These are phyloP conservation scores for Paralvinella palmiformis DNA, from an alignment of 1,140 invertebrate genomes.

Conservation along the genomic window DNA sequence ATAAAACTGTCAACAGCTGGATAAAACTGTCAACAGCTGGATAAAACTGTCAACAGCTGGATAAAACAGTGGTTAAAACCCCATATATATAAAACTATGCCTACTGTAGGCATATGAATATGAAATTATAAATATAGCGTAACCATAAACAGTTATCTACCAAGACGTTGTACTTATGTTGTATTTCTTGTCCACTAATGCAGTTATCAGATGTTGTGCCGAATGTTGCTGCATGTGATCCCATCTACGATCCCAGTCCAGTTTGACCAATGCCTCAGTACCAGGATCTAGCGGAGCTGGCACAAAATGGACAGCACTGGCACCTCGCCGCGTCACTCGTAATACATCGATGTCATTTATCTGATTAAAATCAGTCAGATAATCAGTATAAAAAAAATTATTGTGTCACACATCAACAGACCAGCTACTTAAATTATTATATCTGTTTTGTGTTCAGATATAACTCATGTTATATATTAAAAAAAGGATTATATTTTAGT, in stretches of 20 bases:
- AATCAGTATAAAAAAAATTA: background rate
- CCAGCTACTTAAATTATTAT: background rate
- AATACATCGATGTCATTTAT: slow-evolving; percentile 62
- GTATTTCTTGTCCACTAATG: slow-evolving; percentile 65
- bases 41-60: too few species aligned
- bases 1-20: too few species aligned
- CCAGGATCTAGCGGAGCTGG: slow-evolving; percentile 58
- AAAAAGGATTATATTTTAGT: too few species aligned
- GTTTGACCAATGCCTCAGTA: slow-evolving; percentile 55
- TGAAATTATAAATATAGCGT: too few species aligned
- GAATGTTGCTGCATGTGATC: slow-evolving; percentile 90
- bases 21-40: too few species aligned
- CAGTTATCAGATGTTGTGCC: slow-evolving; percentile 77
- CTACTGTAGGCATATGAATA: too few species aligned
- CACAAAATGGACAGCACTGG: slow-evolving; percentile 67
- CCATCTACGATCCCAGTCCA: slow-evolving; percentile 72
- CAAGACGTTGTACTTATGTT: slow-evolving; percentile 67
- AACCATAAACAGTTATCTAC: too few species aligned
- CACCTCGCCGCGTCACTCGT: slow-evolving; percentile 61
- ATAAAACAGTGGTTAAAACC: too few species aligned
- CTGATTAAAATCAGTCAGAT: slow-evolving; percentile 48
- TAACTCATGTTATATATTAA: too few species aligned
- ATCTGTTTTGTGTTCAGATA: background rate
- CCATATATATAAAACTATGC: too few species aligned
- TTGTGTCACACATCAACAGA: too few species aligned